Conservation (phyloP, 2,888 invertebrate species). For the Noctuana brunneofusca region DNA sequence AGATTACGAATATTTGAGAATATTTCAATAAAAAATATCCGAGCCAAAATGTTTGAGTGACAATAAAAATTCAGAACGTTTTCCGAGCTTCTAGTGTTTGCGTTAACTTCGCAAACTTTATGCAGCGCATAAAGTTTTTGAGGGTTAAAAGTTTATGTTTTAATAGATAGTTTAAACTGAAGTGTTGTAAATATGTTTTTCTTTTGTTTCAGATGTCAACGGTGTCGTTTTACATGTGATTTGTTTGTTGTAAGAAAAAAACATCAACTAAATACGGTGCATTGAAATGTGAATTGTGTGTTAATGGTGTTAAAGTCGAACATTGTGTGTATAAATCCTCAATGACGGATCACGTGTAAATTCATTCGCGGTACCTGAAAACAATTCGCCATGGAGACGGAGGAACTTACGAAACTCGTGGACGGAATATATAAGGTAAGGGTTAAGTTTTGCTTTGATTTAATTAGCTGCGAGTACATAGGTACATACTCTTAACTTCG, state of each 20-base stretch:
- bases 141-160: background rate
- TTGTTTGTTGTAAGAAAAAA: constrained; percentile 50
- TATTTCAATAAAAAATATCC: background rate
- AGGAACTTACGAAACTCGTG: constrained; percentile 94
- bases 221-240: constrained; percentile 67
- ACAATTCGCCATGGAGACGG: constrained; percentile 88
- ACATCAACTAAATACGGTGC: constrained; percentile 51
- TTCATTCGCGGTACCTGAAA: constrained; percentile 58
- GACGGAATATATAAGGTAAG: constrained; percentile 95
- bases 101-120: background rate
- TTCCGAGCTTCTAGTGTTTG: background rate
- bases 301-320: constrained; percentile 67
- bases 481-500: background rate
- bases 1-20: background rate
- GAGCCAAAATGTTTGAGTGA: background rate
- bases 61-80: background rate
- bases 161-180: background rate
- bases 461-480: constrained; percentile 30
- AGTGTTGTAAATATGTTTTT: constrained; percentile 41
- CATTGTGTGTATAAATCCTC: constrained; percentile 47
- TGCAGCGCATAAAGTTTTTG: background rate
- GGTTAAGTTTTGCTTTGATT: constrained; percentile 35
- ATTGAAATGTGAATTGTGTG: constrained; percentile 79
- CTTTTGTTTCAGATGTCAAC: constrained; percentile 78
- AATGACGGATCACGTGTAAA: constrained; percentile 77